Conservation (phyloP, 2,113 vertebrate species). For the Tachycineta bicolor region DNA sequence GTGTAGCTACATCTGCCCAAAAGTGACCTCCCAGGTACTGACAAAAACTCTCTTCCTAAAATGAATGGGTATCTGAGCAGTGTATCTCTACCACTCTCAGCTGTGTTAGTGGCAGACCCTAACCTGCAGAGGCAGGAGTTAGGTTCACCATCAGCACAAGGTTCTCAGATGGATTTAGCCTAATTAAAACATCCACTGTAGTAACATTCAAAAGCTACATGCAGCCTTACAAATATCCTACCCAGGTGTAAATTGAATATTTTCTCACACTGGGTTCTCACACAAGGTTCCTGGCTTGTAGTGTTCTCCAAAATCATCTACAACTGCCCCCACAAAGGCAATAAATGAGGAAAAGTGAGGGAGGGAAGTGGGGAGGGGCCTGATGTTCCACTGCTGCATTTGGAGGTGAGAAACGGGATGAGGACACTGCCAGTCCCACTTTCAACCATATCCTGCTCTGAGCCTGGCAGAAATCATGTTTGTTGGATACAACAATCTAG, state of each 20-base stretch:
- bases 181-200: neutral
- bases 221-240: neutral
- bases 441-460: neutral
- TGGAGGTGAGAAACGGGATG: neutral
- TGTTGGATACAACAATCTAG: neutral
- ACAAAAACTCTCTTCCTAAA: neutral
- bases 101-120: neutral
- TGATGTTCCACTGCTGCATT: neutral
- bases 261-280: conserved; percentile 8
- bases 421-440: neutral
- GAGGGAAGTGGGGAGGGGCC: neutral
- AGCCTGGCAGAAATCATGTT: neutral
- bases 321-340: neutral
- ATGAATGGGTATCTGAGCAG: neutral
- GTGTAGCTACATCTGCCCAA: neutral
- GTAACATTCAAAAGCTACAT: neutral
- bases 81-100: neutral
- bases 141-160: neutral
- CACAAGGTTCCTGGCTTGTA: neutral
- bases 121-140: neutral
- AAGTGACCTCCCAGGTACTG: neutral
- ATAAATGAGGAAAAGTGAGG: neutral
- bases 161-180: neutral
- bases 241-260: neutral
- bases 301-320: neutral